Conservation (phyloP, 2,797 vertebrate species). For the Takifugu ocellatus region DNA sequence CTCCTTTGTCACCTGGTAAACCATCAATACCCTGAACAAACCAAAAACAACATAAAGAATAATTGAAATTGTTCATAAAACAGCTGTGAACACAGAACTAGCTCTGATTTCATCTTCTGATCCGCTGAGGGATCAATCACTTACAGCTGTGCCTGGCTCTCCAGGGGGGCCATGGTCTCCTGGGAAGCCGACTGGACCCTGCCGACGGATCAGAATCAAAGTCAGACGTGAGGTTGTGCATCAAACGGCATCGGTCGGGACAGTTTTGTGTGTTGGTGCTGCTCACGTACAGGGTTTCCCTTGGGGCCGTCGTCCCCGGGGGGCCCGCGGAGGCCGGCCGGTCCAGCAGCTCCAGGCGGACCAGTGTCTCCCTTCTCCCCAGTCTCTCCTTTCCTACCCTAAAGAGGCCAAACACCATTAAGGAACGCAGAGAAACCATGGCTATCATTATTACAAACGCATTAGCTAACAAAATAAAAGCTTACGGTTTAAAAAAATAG, state of each 20-base stretch:
- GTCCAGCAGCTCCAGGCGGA: conserved; percentile 92
- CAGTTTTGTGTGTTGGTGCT: background rate
- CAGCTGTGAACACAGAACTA: background rate
- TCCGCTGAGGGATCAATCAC: conserved; percentile 54
- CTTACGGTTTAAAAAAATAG: too few relatives aligned
- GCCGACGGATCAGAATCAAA: conserved; percentile 38
- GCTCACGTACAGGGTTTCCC: conserved; percentile 90
- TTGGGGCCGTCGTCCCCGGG: conserved; percentile 95
- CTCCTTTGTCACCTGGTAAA: conserved; percentile 90
- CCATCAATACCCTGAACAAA: conserved; percentile 88
- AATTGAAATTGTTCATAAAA: background rate
- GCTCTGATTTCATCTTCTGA: background rate
- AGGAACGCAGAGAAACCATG: background rate
- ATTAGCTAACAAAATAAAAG: too few relatives aligned
- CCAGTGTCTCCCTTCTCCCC: conserved; percentile 97
- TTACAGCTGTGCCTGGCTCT: conserved; percentile 91
- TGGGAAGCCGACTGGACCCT: conserved; percentile 96
- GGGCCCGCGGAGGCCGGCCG: conserved; percentile 89
- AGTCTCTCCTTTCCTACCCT: conserved; percentile 93
- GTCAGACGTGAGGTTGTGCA: conserved; percentile 6
- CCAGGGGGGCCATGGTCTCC: conserved; percentile 98
- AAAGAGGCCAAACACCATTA: conserved; percentile 10
- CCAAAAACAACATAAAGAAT: conserved; percentile 7
- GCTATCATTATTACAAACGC: background rate
- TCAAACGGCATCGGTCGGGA: conserved; percentile 20